Evolutionary conservation across 2,113 vertebrate species (phyloP), one percentile per base, ranked within the genome.

Genomic region (Centropus unirufus): DNA sequence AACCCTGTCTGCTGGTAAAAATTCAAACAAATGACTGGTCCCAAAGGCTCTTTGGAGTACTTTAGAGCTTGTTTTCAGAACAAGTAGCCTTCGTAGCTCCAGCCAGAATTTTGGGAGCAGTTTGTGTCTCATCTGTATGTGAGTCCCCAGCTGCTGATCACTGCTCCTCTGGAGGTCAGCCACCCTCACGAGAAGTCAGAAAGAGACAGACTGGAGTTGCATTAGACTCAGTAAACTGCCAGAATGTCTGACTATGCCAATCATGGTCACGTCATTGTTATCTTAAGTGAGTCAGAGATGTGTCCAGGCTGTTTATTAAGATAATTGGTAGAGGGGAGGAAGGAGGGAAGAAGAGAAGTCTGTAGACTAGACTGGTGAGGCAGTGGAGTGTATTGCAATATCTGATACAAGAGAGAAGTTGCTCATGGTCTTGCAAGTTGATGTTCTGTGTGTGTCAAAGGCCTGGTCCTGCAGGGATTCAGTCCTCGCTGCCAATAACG

Each of bases 251-350:
- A 96, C 87, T 70, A 89, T 87, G 76, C 51, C 87, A 82, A 94
- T 88, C 58, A 27, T 55, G 66, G 70, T 55, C 87, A 85, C 83
- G 62, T 94, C 90, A 34, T 92, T 62, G 63, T 90, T 94, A 93
- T 81, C 70, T 95, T 79, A 94, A 96, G 68, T 94, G 80, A 96
- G 73, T 82, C 86, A 90, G 80, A 79, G 85, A 64, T 90, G 83
- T 87, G 92, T 58, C 83, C 70, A 87, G 73, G 69, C 54, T 91
- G 69, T 95, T 94, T 87, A 91, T 96, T 93, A 87, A 87, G 73
- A 40, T 93, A 85, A 92, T 76, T 93, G 49, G 34, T 73, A 85
- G 52, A 76, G 11, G n/a, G 58, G 82, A 22, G 44, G 44, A 46
- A 46, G 44, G 44, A 46, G 44, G 44, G 44, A 44, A 40, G 62